A percentile compares a stretch with the other conserved stretches of the same genome.
Conservation (phyloP, 2,113 vertebrate species). For the Furnarius figulus region DNA sequence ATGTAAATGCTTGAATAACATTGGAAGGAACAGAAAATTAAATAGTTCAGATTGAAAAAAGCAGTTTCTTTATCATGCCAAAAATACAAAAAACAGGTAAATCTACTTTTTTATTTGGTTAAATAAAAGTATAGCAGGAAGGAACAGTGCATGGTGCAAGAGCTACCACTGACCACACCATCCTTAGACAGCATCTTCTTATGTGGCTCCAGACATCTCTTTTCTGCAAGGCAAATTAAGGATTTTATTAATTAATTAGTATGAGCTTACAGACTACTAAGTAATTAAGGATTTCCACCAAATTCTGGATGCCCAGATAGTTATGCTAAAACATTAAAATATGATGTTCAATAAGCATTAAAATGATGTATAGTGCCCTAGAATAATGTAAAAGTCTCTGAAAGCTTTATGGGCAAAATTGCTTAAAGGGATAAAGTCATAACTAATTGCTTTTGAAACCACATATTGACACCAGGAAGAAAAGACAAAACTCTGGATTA, state of each 20-base stretch:
- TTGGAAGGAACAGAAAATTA: not conserved
- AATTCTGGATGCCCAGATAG: not conserved
- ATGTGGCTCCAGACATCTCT: not conserved
- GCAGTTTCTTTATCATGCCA: not conserved
- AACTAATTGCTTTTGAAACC: not conserved
- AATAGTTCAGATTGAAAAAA: not conserved
- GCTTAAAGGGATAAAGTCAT: not conserved
- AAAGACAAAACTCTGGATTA: not conserved
- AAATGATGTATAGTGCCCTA: not conserved
- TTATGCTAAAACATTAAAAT: not conserved
- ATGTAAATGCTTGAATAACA: not conserved
- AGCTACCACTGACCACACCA: not conserved
- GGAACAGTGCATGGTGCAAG: not conserved
- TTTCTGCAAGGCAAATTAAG: not conserved
- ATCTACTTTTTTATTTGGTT: not conserved
- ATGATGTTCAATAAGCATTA: not conserved
- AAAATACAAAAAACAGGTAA: not conserved
- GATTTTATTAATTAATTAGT: not conserved
- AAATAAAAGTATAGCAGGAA: not conserved
- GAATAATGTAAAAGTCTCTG: not conserved
- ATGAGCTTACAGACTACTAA: not conserved
- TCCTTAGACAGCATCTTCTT: not conserved
- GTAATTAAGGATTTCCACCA: not conserved
- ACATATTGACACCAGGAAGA: not conserved
- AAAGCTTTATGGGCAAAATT: not conserved